Base-by-base conservation (phyloP, 2,888 invertebrate species). In the Acronicta psi region DNA sequence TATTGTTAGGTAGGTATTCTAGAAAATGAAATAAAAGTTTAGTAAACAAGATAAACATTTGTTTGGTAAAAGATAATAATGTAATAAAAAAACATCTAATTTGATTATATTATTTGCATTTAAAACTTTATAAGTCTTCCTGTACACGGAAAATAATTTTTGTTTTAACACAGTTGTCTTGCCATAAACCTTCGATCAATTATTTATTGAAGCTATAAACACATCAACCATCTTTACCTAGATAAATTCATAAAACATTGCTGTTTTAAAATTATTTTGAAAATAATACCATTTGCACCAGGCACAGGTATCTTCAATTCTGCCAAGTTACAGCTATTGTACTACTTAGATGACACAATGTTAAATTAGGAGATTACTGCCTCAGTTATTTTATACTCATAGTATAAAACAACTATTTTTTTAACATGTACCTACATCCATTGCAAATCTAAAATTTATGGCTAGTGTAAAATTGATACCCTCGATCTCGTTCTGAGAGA, bases 221-320 rank as follows among this genome's bases (percentile, higher is more conserved):
- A 81, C 84, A 90, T 89, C 89, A 89, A 74, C 88, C 87, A 87
- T 77, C 55, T 79, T 87, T 91, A 91, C 91, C 91, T 83, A 65
- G 69, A 85, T 85, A 86, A 83, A 80, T 69, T 56, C 29, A 34
- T 49, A 41, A 50, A 73, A 70, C 69, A 61, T 41, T 43, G 65
- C 67, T 46, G 45, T 55, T 66, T 75, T 52, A 47, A 43, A 69
- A 53, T 37, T 46, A 37, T 59, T 59, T 43, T 59, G 44, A 58
- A 65, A 64, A 69, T 54, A 69, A 63, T 69, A 56, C 47, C 54
- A 57, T 63, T 56, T 73, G 45, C 52, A 65, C 23, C 37, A 59
- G 58, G 37, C 59, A 58, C 58, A 65, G 54, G 59, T 56, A 68
- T 68, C 61, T 66, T 60, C 31, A 43, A 70, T 59, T 73, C 40